Base-by-base conservation (phyloP, 2,113 vertebrate genomes). In the Perognathus longimembris region DNA sequence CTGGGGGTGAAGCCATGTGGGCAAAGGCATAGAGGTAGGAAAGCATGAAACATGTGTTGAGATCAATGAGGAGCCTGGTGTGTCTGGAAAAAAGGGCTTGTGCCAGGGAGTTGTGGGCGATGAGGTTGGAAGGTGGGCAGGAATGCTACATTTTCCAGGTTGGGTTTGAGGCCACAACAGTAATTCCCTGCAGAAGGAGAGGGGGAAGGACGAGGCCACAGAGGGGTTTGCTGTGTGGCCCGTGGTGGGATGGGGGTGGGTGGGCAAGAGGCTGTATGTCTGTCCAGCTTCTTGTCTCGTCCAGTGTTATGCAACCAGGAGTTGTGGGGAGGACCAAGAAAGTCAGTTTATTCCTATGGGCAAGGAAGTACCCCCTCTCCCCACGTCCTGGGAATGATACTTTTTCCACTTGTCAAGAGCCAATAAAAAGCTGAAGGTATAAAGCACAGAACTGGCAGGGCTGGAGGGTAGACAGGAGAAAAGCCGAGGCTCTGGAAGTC, bases 41-140 rank as follows among this genome's bases (percentile, higher is more conserved):
- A 97, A 96, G 91, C 95, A 94, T 97, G 95, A 96, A 96, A 69
- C 91, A 84, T 95, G 83, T 94, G 86, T 66, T 73, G 91, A 92
- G 93, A 96, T 96, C 94, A 94, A 38, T 70, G 94, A 96, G 89
- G 89, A 96, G 92, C 87, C 94, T 96, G 80, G 92, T 93, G 84
- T 93, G 95, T 96, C 95, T 96, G 96, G 96, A 96, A 96, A 97
- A 96, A 89, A 77, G 34, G 42, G 89, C 36, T 76, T 20, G 69
- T 95, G 95, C 96, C 95, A 94, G 80, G 86, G 89, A 83, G 78
- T n/a, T 97, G 96, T 90, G 96, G 96, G 92, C 14, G 24, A 91
- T 95, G 96, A 91, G 92, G 89, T 77, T 96, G 95, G 96, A 95
- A 96, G 96, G 96, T 96, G 94, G 96, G 96, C 96, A 96, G 94